A percentile compares a stretch with the other conserved stretches of the same genome.
phyloP scores from a whole-genome alignment of 2,797 vertebrate species.

The Phrynocephalus guinanensis region DNA sequence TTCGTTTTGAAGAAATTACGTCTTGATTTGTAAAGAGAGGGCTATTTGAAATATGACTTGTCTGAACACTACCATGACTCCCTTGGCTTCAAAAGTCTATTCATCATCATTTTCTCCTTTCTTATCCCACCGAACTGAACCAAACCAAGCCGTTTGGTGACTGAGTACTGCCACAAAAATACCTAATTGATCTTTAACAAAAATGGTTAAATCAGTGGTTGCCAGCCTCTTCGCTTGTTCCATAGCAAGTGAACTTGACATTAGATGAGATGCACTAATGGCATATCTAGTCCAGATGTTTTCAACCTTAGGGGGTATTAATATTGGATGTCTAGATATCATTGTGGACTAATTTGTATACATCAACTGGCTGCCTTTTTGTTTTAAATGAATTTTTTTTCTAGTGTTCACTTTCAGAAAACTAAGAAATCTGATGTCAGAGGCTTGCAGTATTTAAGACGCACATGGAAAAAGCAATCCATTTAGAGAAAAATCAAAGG shows the following conservation, averaged over 20 bases:
- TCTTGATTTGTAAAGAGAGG: not conserved
- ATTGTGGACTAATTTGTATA: slow-evolving; percentile 24
- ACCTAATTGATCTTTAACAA: slow-evolving; percentile 27
- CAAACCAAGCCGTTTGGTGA: not conserved
- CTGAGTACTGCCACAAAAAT: not conserved
- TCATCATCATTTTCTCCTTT: slow-evolving; percentile 11
- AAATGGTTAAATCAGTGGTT: not conserved
- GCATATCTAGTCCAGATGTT: slow-evolving; percentile 31
- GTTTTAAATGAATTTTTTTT: not conserved
- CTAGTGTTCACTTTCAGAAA: slow-evolving; percentile 3
- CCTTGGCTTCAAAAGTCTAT: not conserved
- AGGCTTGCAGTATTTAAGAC: not conserved
- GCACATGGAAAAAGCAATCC: not conserved
- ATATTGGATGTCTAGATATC: slow-evolving; percentile 31
- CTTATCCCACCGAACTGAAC: not conserved
- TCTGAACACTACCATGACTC: not conserved
- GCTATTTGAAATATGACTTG: not conserved
- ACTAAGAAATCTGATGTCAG: not conserved
- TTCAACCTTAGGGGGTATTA: slow-evolving; percentile 15
- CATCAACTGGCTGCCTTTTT: slow-evolving; percentile 27
- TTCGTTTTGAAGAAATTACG: not conserved
- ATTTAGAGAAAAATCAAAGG: not conserved
- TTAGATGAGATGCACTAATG: slow-evolving; percentile 1
- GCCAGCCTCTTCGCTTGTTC: not conserved
- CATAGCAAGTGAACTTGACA: not conserved